These are phyloP conservation scores for Drosophila aldrichi DNA, from an alignment of 2,888 invertebrate genomes.

Conservation along the genomic window DNA sequence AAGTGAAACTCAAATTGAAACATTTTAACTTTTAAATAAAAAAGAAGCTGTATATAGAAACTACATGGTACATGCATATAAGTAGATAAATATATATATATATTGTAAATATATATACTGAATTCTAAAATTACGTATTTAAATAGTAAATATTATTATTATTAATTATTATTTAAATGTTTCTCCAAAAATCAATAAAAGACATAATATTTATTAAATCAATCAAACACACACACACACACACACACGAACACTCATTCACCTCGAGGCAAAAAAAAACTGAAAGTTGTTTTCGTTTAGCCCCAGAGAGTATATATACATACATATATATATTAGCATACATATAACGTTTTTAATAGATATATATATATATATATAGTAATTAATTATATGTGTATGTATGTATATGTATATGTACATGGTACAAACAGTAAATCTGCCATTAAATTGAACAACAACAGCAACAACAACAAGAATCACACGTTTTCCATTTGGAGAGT, in stretches of 20 bases:
- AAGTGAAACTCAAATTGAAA: constrained; percentile 45
- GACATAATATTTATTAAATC: constrained; percentile 65
- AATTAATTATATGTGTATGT: constrained; percentile 12
- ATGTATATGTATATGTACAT: constrained; percentile 43
- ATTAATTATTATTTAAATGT: constrained; percentile 58
- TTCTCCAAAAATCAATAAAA: constrained; percentile 67
- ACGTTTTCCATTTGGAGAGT: constrained; percentile 80
- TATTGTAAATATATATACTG: constrained; percentile 6
- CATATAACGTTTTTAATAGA: constrained; percentile 48
- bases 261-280: constrained; percentile 7
- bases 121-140: constrained; percentile 23
- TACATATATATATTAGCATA: constrained; percentile 16
- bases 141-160: constrained; percentile 32
- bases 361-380: constrained; percentile 12
- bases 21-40: constrained; percentile 69
- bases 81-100: constrained; percentile 24
- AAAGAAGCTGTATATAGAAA: constrained; percentile 52
- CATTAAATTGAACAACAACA: constrained; percentile 57
- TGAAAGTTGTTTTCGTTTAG: constrained; percentile 10
- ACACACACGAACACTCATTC: neutral
- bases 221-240: constrained; percentile 14
- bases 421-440: constrained; percentile 70
- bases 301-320: neutral
- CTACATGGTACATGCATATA: constrained; percentile 28
- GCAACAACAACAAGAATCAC: constrained; percentile 77